phyloP scores from a whole-genome alignment of 2,888 invertebrate species.

The Drosophila atroscutellata region DNA sequence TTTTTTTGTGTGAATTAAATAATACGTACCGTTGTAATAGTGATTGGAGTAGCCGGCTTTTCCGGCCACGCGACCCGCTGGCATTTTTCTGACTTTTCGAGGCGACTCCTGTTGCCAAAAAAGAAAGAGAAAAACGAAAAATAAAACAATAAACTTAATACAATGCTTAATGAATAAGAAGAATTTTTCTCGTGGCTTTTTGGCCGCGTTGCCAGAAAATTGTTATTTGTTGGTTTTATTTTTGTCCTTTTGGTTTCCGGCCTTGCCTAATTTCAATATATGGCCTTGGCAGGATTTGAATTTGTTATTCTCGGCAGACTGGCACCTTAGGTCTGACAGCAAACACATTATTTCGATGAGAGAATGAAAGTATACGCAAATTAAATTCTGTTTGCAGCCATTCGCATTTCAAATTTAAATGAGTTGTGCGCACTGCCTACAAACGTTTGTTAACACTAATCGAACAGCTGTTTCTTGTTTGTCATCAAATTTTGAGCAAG shows the following conservation, averaged over 20 bases:
- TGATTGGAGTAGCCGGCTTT: constrained; percentile 85
- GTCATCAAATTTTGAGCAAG: constrained; percentile 7
- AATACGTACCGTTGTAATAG: constrained; percentile 83
- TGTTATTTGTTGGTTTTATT: not conserved
- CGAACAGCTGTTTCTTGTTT: constrained; percentile 35
- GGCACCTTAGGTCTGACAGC: not conserved
- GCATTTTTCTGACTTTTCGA: constrained; percentile 75
- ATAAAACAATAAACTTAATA: constrained; percentile 7
- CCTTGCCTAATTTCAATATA: constrained; percentile 54
- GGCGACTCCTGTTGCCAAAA: constrained; percentile 28
- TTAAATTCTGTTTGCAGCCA: not conserved
- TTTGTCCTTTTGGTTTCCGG: not conserved
- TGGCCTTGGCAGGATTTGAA: constrained; percentile 32
- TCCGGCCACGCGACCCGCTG: constrained; percentile 85
- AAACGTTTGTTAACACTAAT: constrained; percentile 40
- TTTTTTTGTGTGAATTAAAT: not conserved
- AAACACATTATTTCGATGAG: constrained; percentile 3
- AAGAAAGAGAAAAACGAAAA: not conserved
- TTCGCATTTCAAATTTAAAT: constrained; percentile 11
- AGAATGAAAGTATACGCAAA: not conserved
- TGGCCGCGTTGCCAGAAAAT: constrained; percentile 48
- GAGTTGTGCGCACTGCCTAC: constrained; percentile 2
- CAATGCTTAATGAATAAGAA: constrained; percentile 16
- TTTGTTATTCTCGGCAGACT: constrained; percentile 23
- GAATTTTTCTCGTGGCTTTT: constrained; percentile 12